Evolutionary conservation across 2,113 vertebrate genomes (phyloP).

Genomic region (Anser brachyrhynchus): DNA sequence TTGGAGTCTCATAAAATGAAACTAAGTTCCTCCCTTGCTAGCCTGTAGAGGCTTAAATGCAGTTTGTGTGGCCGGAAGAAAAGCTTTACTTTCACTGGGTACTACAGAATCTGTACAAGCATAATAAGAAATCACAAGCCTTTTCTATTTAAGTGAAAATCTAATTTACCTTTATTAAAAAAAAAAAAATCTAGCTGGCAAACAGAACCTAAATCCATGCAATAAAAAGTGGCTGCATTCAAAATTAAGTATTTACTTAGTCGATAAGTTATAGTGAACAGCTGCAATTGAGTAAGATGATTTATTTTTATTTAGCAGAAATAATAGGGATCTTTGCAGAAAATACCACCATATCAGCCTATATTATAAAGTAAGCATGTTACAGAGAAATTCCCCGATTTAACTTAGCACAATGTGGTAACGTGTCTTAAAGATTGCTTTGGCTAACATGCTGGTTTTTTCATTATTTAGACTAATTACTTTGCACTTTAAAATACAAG

Average conservation of each 20-base stretch:
- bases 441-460: not conserved
- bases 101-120: not conserved
- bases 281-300: not conserved
- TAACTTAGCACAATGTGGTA: not conserved
- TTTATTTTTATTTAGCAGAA: not conserved
- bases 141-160: not conserved
- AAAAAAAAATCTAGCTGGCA: not conserved
- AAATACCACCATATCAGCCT: not conserved
- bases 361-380: not conserved
- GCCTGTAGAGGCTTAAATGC: not conserved
- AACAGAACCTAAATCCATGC: not conserved
- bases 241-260: not conserved
- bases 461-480: not conserved
- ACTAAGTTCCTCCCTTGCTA: not conserved
- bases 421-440: not conserved
- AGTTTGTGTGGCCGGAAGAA: not conserved
- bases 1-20: not conserved
- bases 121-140: not conserved
- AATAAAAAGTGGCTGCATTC: not conserved
- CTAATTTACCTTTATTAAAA: not conserved
- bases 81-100: not conserved
- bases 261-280: not conserved
- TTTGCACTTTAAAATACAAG: not conserved
- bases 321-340: not conserved
- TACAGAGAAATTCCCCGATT: not conserved